Base-by-base conservation (phyloP, 2,797 vertebrate genomes). In the Premnoplex brunnescens region DNA sequence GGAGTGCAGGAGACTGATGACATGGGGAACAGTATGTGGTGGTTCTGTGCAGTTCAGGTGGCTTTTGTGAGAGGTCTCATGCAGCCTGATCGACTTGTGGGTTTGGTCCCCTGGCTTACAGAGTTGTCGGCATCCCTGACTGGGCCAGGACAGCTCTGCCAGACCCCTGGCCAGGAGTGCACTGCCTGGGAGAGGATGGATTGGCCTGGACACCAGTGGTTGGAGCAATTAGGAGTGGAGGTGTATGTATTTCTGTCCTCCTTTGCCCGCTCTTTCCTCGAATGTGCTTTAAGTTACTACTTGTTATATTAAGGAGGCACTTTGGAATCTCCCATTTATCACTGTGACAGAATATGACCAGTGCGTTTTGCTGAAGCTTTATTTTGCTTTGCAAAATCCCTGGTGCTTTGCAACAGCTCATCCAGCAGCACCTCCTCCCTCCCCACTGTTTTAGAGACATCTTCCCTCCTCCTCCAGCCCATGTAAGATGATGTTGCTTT, bases 21-120 rank as follows among this genome's bases (percentile, higher is more conserved):
- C 43, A 3, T 0, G 0, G 6, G 28, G 32, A 39, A 41, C 28
- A 46, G 6, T 6, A 8, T 0, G 1, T 41, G 37, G 62, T 10
- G 18, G 16, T 59, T 28, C 15, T 41, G 10, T 2, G 39, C 15
- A 12, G 36, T 51, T 62, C 28, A 20, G 0, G 0, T 44, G 34
- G 62, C 51, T 91, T 73, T 67, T 34, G 8, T 68, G 36, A 76
- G 78, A 41, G 51, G 9, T 73, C 21, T 32, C 1, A 2, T 43
- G 41, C 21, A 63, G 39, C 41, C 48, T 48, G 22, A 14, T 34
- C 1, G 11, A 6, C 8, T n/a, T 37, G 8, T 23, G 55, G 13
- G 15, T 39, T 88, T 85, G 12, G 18, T 71, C 6, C 17, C 10
- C 73, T 81, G 43, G n/a, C 26, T 89, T 46, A 28, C 7, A 43